These are phyloP conservation scores for Danaus plexippus DNA, from an alignment of 1,140 invertebrate genomes.

Conservation along the genomic window DNA sequence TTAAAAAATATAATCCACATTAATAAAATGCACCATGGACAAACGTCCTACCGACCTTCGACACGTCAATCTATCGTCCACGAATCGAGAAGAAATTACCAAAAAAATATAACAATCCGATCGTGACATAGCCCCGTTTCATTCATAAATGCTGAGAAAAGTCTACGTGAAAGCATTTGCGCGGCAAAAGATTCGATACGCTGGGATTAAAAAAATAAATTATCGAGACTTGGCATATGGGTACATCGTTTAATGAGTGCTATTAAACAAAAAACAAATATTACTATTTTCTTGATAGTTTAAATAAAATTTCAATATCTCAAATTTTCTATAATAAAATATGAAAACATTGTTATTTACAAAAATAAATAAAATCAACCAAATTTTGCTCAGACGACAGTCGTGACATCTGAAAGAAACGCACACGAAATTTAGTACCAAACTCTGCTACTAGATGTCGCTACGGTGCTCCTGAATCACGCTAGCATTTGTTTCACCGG, in stretches of 20 bases:
- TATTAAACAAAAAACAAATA: too few relatives aligned
- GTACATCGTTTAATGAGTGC: too few relatives aligned
- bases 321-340: conserved; percentile 4
- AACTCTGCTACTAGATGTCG: conserved; percentile 29
- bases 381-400: not conserved
- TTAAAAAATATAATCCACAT: too few relatives aligned
- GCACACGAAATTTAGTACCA: conserved; percentile 8
- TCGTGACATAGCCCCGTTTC: conserved; percentile 37
- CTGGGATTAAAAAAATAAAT: conserved; percentile 5
- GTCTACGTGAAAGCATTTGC: conserved; percentile 50
- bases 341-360: too few relatives aligned
- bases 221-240: too few relatives aligned
- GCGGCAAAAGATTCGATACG: conserved; percentile 31
- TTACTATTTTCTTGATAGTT: too few relatives aligned
- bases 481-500: conserved; percentile 25
- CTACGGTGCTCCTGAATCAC: conserved; percentile 18
- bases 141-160: conserved; percentile 50
- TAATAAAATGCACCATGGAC: conserved; percentile 20
- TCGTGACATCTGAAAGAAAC: not conserved
- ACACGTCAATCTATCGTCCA: conserved; percentile 42
- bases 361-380: not conserved
- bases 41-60: conserved; percentile 39
- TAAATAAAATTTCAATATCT: too few relatives aligned
- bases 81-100: conserved; percentile 38
- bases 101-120: conserved; percentile 25